Percentiles rank a stretch among this genome's conserved stretches.
Conservation (phyloP, 2,113 vertebrate genomes). For the Eclectus roratus region DNA sequence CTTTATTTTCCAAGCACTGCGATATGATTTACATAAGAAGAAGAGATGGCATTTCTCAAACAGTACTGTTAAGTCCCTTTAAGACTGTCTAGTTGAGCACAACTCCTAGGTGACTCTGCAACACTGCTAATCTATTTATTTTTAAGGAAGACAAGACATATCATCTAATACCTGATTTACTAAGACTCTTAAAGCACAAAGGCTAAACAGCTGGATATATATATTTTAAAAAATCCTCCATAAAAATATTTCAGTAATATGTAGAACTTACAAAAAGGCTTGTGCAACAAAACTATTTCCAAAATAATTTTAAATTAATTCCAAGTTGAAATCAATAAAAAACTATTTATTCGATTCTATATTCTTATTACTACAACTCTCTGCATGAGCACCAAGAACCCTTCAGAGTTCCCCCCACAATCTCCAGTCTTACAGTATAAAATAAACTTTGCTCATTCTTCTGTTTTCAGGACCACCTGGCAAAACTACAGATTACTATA, state of each 20-base stretch:
- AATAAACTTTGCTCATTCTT: neutral
- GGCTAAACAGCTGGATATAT: neutral
- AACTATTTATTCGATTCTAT: neutral
- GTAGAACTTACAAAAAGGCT: neutral
- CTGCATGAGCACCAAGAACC: neutral
- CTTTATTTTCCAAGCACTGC: neutral
- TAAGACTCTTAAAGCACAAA: neutral
- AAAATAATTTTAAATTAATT: neutral
- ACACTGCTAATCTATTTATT: neutral
- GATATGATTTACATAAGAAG: neutral
- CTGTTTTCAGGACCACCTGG: neutral
- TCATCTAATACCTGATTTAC: neutral
- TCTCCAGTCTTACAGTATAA: rapidly evolving
- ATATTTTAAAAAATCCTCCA: neutral
- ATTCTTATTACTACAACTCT: neutral
- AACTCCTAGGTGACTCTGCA: neutral
- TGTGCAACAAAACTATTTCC: neutral
- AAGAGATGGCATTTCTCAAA: neutral
- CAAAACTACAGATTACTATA: neutral
- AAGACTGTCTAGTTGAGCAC: neutral
- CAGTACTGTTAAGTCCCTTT: neutral
- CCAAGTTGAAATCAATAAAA: neutral
- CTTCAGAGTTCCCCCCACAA: neutral
- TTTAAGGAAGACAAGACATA: neutral
- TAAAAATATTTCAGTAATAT: neutral